Evolutionary conservation across 2,797 vertebrate genomes (phyloP).

Genomic region (Sylvia borin): DNA sequence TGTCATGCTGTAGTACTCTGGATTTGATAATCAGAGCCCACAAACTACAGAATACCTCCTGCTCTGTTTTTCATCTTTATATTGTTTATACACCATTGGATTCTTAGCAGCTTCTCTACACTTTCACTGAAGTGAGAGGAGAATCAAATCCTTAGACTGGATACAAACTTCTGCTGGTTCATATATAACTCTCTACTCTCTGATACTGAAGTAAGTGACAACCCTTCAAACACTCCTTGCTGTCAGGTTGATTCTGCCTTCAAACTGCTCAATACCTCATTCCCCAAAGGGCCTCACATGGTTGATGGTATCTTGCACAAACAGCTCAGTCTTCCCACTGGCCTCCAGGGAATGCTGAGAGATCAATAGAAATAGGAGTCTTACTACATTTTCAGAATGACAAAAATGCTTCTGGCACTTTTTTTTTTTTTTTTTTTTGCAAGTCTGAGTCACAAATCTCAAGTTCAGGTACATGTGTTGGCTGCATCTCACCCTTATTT

Average conservation of each 20-base stretch:
- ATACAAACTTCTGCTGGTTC: not conserved
- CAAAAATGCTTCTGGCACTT: not conserved
- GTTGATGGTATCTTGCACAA: not conserved
- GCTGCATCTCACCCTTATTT: not conserved
- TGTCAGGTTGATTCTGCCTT: not conserved
- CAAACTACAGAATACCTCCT: not conserved
- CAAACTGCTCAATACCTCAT: not conserved
- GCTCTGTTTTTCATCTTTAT: not conserved
- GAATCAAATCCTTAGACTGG: not conserved
- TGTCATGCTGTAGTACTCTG: not conserved
- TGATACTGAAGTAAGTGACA: not conserved
- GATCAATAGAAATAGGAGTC: not conserved
- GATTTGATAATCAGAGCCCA: not conserved
- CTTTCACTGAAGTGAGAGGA: not conserved
- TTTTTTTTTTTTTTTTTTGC: not conserved
- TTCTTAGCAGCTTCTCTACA: not conserved
- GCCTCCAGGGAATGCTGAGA: not conserved
- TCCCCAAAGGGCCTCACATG: not conserved
- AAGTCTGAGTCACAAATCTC: not conserved
- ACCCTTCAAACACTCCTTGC: not conserved
- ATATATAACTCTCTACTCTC: not conserved
- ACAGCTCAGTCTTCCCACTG: not conserved
- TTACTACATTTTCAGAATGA: not conserved
- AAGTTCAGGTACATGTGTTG: not conserved
- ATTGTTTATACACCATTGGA: not conserved